Evolutionary conservation across 2,888 invertebrate species (phyloP), one percentile per base, ranked within the genome.

Genomic region (Drosophila borborema): DNA sequence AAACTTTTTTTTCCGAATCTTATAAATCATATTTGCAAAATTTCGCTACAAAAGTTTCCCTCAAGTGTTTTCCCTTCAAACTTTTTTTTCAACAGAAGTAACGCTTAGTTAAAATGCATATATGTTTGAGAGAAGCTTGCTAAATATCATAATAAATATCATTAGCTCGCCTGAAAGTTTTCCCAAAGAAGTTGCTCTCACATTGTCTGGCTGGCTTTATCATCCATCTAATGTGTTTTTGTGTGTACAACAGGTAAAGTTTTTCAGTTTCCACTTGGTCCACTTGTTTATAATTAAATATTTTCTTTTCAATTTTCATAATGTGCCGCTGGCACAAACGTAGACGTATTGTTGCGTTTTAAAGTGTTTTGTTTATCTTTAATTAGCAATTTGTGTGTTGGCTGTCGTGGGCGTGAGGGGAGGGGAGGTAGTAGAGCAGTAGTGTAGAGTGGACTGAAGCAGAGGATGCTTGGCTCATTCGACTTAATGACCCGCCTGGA

Each of bases 351-450:
- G 65, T 74, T 36, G 70, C 59, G 72, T 69, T 72, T 84, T 80
- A 72, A 82, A 82, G 77, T 78, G 82, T 78, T 80, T 77, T 82
- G 80, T 86, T 82, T 86, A 48, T 68, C 80, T 80, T 85, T 87
- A 86, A 85, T 87, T 82, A 84, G 85, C 73, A 61, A 76, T 72
- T 75, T 74, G 72, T 63, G 69, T 46, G 66, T 54, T 65, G 31
- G 10, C 34, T 58, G 70, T 38, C 43, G 12, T 12, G 6, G 9
- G 18, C 8, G 31, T 16, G 6, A n/a, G n/a, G n/a, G n/a, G n/a
- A n/a, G n/a, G n/a, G n/a, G n/a, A n/a, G n/a, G n/a, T n/a, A n/a
- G n/a, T n/a, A n/a, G n/a, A n/a, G n/a, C n/a, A n/a, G n/a, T 10
- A 3, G n/a, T 2, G 16, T 16, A 31, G 3, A 34, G 10, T n/a